Percentiles rank a stretch among this genome's conserved stretches.
Evolutionary conservation across 1,140 invertebrate genomes (phyloP).

Genomic region (Drosophila equinoxialis): DNA sequence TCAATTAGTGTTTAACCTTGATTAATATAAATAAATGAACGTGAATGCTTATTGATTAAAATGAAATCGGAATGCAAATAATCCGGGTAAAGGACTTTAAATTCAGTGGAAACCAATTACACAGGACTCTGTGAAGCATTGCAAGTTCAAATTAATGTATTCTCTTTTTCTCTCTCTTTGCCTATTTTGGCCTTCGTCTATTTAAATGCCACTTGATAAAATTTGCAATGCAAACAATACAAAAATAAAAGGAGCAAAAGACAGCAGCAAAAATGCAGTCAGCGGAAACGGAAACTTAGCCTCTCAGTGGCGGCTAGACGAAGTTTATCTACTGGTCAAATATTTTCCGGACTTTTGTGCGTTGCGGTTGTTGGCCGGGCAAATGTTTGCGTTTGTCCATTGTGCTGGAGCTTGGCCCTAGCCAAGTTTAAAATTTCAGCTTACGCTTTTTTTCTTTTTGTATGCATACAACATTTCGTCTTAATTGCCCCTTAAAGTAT

Average conservation of each 20-base stretch:
- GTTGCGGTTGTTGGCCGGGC: constrained; percentile 35
- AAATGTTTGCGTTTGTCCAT: constrained; percentile 48
- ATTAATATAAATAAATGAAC: constrained; percentile 60
- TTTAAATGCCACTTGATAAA: constrained; percentile 61
- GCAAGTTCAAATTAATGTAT: constrained; percentile 33
- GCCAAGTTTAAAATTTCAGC: constrained; percentile 41
- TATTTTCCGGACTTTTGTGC: constrained; percentile 64
- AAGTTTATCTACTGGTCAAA: constrained; percentile 70
- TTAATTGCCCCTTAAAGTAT: constrained; percentile 19
- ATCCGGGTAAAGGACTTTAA: constrained; percentile 23
- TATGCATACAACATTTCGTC: not conserved
- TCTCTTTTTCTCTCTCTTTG: not conserved
- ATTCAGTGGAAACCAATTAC: constrained; percentile 21
- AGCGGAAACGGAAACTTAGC: constrained; percentile 72
- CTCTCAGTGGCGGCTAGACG: constrained; percentile 25
- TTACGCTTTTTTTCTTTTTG: not conserved
- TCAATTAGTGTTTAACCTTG: constrained; percentile 62
- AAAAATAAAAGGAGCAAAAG: constrained; percentile 23
- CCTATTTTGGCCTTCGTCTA: constrained; percentile 1
- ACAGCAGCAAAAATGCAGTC: constrained; percentile 25
- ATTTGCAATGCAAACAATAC: constrained; percentile 71
- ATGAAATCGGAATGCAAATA: constrained; percentile 26
- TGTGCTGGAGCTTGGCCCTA: constrained; percentile 30
- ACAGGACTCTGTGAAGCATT: too few relatives aligned
- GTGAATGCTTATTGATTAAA: constrained; percentile 44